These are phyloP conservation scores for Ormyrus pomaceus DNA, from an alignment of 2,888 invertebrate species.

Conservation along the genomic window DNA sequence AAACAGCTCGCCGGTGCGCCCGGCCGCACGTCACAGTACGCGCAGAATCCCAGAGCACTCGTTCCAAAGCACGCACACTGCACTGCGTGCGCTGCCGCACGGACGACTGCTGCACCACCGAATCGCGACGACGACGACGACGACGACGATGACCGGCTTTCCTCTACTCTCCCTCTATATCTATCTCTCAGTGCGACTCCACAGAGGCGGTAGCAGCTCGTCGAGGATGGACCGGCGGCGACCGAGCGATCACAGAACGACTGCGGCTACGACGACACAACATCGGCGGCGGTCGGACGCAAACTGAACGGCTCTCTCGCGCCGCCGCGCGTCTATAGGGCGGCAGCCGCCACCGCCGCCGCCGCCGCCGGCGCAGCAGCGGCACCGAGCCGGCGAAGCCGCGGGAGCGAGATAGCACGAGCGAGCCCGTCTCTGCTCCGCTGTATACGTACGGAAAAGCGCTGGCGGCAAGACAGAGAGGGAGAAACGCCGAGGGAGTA, in stretches of 20 bases:
- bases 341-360: not conserved
- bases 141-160: not conserved
- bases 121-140: not conserved
- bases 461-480: not conserved
- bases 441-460: not conserved
- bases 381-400: not conserved
- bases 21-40: not conserved
- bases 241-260: conserved; percentile 53
- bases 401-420: not conserved
- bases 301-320: conserved; percentile 66
- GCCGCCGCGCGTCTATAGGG: conserved; percentile 54
- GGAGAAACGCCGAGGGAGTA: conserved; percentile 2
- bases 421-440: not conserved
- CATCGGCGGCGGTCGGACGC: conserved; percentile 66
- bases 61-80: not conserved
- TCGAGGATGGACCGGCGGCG: conserved; percentile 39
- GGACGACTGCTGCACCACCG: not conserved
- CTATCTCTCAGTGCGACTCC: no score
- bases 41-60: not conserved
- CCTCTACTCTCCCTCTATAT: no score
- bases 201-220: not conserved
- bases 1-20: not conserved
- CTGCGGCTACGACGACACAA: conserved; percentile 31
- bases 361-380: not conserved
- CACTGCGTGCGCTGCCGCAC: not conserved